Percentiles rank a stretch among this genome's conserved stretches.
These are phyloP conservation scores for Epirrhoe tristata DNA, from an alignment of 2,888 invertebrate species.

Conservation along the genomic window DNA sequence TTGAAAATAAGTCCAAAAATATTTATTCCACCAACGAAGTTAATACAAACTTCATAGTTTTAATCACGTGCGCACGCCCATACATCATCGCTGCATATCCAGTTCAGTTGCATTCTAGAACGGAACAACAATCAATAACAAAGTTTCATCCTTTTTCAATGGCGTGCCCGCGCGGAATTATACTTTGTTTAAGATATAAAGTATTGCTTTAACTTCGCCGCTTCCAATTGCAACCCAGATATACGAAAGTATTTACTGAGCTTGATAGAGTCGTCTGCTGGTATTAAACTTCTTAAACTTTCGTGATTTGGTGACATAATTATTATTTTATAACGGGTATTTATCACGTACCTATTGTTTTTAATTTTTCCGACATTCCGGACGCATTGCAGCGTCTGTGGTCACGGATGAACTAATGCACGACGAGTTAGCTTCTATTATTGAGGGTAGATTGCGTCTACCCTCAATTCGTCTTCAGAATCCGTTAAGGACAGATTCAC, in stretches of 20 bases:
- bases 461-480: too few relatives aligned
- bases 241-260: conserved; percentile 11
- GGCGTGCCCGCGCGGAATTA: conserved; percentile 57
- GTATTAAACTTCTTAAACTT: too few relatives aligned
- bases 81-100: conserved; percentile 49
- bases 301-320: too few relatives aligned
- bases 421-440: too few relatives aligned
- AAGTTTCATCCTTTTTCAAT: conserved; percentile 60
- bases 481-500: too few relatives aligned
- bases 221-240: conserved; percentile 50
- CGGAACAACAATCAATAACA: conserved; percentile 66
- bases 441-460: too few relatives aligned
- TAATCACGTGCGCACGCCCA: conserved; percentile 32
- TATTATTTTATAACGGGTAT: too few relatives aligned
- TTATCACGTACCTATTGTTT: too few relatives aligned
- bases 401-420: too few relatives aligned
- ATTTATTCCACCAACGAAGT: conserved; percentile 17
- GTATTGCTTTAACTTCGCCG: conserved; percentile 57
- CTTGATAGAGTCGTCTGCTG: not conserved
- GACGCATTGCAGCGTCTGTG: too few relatives aligned
- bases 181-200: conserved; percentile 61
- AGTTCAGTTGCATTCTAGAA: conserved; percentile 49
- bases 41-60: conserved; percentile 30
- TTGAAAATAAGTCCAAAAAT: not conserved
- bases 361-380: too few relatives aligned